Percentiles rank a stretch among this genome's conserved stretches.
Evolutionary conservation across 2,888 invertebrate genomes (phyloP).

Genomic region (Cetonia aurata): DNA sequence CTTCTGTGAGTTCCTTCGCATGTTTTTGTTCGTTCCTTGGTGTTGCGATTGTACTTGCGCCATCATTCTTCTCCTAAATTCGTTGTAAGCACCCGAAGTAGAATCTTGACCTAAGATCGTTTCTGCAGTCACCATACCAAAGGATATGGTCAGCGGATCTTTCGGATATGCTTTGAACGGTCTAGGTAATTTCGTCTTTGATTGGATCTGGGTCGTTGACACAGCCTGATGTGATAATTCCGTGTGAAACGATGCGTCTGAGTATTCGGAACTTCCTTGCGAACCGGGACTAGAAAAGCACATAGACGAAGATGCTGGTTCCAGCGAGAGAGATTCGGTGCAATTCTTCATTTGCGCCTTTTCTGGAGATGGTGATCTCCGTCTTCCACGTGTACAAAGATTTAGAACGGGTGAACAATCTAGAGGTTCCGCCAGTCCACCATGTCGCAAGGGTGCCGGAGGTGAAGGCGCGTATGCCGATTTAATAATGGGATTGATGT

Average conservation of each 20-base stretch:
- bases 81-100: constrained; percentile 72
- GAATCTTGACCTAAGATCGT: constrained; percentile 69
- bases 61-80: constrained; percentile 78
- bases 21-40: constrained; percentile 74
- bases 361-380: constrained; percentile 49
- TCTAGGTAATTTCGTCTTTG: constrained; percentile 68
- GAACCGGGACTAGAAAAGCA: constrained; percentile 54
- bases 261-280: constrained; percentile 53
- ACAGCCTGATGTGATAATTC: constrained; percentile 37
- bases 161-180: constrained; percentile 82
- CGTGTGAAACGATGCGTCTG: constrained; percentile 53
- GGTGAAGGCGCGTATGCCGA: constrained; percentile 25
- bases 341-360: constrained; percentile 32
- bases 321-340: constrained; percentile 45
- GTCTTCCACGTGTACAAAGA: constrained; percentile 55
- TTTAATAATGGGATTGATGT: constrained; percentile 40
- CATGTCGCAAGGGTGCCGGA: constrained; percentile 25
- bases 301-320: constrained; percentile 51
- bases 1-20: constrained; percentile 69
- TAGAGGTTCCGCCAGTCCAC: constrained; percentile 44
- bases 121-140: constrained; percentile 67
- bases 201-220: constrained; percentile 36
- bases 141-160: constrained; percentile 73
- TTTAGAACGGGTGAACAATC: constrained; percentile 56
- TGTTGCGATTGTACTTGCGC: constrained; percentile 72